These are phyloP conservation scores for Ageneiosus marmoratus DNA, from an alignment of 2,113 vertebrate genomes.

Conservation along the genomic window DNA sequence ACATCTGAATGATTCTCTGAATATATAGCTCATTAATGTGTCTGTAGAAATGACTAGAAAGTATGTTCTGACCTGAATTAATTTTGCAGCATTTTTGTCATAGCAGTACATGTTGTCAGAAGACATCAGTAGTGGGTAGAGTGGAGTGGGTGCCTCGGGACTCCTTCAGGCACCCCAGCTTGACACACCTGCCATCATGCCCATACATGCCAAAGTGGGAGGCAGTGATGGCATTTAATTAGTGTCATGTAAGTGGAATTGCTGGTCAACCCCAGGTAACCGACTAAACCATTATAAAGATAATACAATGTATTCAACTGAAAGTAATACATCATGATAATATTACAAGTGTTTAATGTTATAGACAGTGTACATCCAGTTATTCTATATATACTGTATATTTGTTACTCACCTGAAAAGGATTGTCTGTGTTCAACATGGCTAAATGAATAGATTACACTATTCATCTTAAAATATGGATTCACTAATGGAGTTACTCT, in stretches of 20 bases:
- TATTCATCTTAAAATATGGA: background rate
- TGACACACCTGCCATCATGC: constrained; percentile 63
- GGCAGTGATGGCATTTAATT: constrained; percentile 39
- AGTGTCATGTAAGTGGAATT: background rate
- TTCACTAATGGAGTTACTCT: background rate
- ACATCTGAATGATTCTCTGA: background rate
- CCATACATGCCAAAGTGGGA: background rate
- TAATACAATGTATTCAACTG: background rate
- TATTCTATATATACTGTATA: background rate
- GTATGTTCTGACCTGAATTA: constrained; percentile 57
- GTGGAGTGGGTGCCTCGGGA: constrained; percentile 71
- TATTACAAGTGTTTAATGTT: background rate
- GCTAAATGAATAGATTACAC: background rate
- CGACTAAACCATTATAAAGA: constrained; percentile 10
- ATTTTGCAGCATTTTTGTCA: constrained; percentile 76
- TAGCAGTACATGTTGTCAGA: constrained; percentile 76
- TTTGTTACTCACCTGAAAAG: background rate
- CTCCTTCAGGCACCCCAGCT: constrained; percentile 73
- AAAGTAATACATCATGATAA: background rate
- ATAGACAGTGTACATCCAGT: background rate
- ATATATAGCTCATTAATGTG: constrained; percentile 1
- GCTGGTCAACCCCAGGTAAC: background rate
- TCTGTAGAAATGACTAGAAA: constrained; percentile 16
- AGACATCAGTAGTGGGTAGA: constrained; percentile 74
- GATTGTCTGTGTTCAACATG: background rate